Base-by-base conservation (phyloP, 2,888 invertebrate species). In the Hipparchia semele region DNA sequence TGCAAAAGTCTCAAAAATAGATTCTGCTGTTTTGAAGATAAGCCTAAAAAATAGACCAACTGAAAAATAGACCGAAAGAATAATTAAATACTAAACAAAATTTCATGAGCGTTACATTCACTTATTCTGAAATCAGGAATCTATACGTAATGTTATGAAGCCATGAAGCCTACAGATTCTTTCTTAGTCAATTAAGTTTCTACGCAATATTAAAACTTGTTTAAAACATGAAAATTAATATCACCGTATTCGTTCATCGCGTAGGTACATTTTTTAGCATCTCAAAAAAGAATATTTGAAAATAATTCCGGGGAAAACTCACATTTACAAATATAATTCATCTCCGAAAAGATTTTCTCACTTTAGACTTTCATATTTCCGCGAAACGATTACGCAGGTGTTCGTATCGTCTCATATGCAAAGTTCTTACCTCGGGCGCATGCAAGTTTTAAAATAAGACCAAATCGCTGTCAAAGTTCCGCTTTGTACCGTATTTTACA, bases 401-500 rank as follows among this genome's bases (percentile, higher is more conserved):
- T 53, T 65, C 65, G 12, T 51, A 51, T 65, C 65, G 33, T 65
- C 65, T 65, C 65, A 53, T 65, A 65, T 65, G 65, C 51, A 65
- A 65, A 65, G 65, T 65, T 53, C 58, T 66, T 67, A 67, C 67
- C 56, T 67, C 9, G 56, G 23, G 56, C 67, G 58, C 45, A 67
- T 58, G 67, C 67, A 67, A 67, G 67, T 58, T 67, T 67, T 56
- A 58, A 56, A 67, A 56, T 56, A 56, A 56, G 46, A 67, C 9
- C 46, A 58, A 67, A 58, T 56, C 58, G 67, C 67, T n/a, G 67
- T 46, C 67, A 67, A 58, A 67, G 56, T 58, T 67, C 45, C 51
- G 65, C 65, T 65, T 53, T 65, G 65, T 65, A 65, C 23, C 9
- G 65, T 64, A 65, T 65, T 65, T 65, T 53, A 65, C 53, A 65